Evolutionary conservation across 2,888 invertebrate species (phyloP).

Genomic region (Brenthis daphne): DNA sequence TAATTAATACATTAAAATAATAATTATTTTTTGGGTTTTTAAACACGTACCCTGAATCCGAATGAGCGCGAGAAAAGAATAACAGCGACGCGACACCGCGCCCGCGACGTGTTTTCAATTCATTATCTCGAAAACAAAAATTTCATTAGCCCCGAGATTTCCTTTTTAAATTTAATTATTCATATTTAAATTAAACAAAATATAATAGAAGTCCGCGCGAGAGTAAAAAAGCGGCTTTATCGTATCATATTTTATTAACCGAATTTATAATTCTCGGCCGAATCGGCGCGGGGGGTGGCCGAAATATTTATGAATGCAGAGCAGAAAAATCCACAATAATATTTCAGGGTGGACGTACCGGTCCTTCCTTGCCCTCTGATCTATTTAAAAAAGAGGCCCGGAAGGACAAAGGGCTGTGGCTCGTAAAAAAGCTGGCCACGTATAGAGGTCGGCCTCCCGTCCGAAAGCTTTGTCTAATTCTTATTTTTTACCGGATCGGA

Average conservation of each 20-base stretch:
- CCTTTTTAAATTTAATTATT: constrained; percentile 82
- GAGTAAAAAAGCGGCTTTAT: constrained; percentile 74
- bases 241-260: constrained; percentile 82
- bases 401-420: constrained; percentile 78
- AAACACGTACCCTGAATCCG: constrained; percentile 71
- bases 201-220: constrained; percentile 76
- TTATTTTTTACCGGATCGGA: constrained; percentile 82
- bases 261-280: constrained; percentile 81
- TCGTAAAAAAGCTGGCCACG: constrained; percentile 80
- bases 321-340: constrained; percentile 83
- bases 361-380: constrained; percentile 79
- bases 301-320: constrained; percentile 81
- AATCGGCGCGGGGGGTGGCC: constrained; percentile 61
- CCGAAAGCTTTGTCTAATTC: constrained; percentile 78
- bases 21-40: constrained; percentile 58
- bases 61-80: constrained; percentile 77
- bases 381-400: constrained; percentile 81
- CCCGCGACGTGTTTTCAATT: constrained; percentile 78
- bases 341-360: constrained; percentile 77
- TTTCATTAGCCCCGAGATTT: constrained; percentile 80
- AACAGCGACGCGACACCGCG: constrained; percentile 67
- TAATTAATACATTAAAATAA: constrained; percentile 75
- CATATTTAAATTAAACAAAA: constrained; percentile 83
- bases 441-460: constrained; percentile 72
- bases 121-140: constrained; percentile 82